These are phyloP conservation scores for Periplaneta americana DNA, from an alignment of 1,140 invertebrate genomes.

Conservation along the genomic window DNA sequence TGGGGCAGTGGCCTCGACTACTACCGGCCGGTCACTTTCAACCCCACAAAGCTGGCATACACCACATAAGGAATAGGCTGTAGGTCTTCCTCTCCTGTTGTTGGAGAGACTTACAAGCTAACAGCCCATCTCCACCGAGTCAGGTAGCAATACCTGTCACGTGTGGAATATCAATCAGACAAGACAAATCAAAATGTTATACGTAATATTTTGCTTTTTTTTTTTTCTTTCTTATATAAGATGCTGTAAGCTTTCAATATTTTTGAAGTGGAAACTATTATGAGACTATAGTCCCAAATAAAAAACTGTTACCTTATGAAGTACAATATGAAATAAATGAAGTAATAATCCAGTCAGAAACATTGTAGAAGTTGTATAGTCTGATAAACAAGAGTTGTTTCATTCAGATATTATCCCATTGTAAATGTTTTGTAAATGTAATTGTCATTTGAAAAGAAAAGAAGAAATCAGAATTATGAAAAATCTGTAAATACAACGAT, in stretches of 20 bases:
- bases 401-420: background rate
- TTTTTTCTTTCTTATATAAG: background rate
- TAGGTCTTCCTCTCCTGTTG: background rate
- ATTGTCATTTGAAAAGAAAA: background rate
- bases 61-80: background rate
- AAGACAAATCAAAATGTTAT: background rate
- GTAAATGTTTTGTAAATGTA: background rate
- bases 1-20: conserved; percentile 60
- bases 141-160: background rate
- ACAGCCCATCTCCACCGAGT: background rate
- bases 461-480: too few relatives aligned
- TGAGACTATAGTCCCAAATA: background rate
- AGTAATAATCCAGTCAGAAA: background rate
- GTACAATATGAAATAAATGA: background rate
- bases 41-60: background rate
- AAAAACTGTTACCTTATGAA: background rate
- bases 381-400: background rate
- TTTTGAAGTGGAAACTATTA: background rate
- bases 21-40: conserved; percentile 63
- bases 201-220: background rate
- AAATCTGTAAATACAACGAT: background rate
- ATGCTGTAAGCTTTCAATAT: background rate
- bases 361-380: background rate
- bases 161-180: background rate
- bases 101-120: background rate